These are phyloP conservation scores for Melanerpes formicivorus DNA, from an alignment of 2,113 vertebrate species.

Conservation along the genomic window DNA sequence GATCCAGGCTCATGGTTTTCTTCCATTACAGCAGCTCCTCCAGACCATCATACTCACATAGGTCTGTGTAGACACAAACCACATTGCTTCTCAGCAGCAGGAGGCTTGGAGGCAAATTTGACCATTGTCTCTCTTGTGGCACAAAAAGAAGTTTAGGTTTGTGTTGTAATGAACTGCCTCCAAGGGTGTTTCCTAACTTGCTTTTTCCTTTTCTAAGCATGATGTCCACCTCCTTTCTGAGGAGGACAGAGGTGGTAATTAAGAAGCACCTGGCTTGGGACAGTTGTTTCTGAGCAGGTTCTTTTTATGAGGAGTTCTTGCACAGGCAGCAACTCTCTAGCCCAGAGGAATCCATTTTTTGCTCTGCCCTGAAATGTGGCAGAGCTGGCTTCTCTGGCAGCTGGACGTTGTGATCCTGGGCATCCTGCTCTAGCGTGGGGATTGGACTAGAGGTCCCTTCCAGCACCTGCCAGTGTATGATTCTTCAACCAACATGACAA, in stretches of 20 bases:
- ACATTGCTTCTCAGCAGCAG: not conserved
- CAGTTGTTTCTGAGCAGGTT: not conserved
- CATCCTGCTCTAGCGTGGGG: no score
- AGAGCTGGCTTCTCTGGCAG: not conserved
- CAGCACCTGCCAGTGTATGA: no score
- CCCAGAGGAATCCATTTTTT: not conserved
- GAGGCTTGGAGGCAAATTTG: not conserved
- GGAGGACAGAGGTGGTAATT: not conserved
- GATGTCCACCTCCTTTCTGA: not conserved
- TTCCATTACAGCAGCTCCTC: not conserved
- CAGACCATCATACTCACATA: rapidly evolving
- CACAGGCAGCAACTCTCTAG: not conserved
- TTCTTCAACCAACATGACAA: not conserved
- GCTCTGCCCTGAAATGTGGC: not conserved
- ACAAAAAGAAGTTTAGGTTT: not conserved
- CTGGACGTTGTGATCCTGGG: no score
- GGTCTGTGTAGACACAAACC: not conserved
- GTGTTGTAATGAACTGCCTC: not conserved
- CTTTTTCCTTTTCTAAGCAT: not conserved
- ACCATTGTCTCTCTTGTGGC: not conserved
- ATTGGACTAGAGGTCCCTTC: no score
- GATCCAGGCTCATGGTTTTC: not conserved
- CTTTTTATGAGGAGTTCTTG: rapidly evolving
- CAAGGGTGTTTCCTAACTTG: not conserved
- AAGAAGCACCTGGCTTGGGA: not conserved